A percentile compares a stretch with the other conserved stretches of the same genome.
Conservation (phyloP, 2,113 vertebrate species). For the Meles meles region DNA sequence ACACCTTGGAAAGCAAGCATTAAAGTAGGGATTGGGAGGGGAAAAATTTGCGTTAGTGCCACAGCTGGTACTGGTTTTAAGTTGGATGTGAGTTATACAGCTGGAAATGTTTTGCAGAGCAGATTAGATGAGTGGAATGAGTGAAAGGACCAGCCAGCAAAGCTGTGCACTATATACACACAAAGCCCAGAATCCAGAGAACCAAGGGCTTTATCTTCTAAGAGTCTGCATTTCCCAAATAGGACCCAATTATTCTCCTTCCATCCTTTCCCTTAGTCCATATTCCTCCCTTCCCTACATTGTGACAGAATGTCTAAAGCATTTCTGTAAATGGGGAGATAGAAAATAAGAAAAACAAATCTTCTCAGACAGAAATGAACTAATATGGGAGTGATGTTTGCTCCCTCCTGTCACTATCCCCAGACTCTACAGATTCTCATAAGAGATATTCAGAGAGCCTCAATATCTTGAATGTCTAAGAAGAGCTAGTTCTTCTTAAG, state of each 20-base stretch:
- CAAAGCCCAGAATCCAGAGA: not conserved
- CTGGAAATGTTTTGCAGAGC: not conserved
- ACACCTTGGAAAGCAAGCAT: not conserved
- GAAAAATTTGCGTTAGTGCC: not conserved
- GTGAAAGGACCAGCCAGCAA: not conserved
- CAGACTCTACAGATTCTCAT: not conserved
- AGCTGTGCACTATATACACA: not conserved
- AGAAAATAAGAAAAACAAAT: not conserved
- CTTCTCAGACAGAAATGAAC: not conserved
- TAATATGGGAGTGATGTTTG: not conserved
- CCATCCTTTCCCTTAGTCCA: constrained; percentile 39
- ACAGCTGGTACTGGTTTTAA: not conserved
- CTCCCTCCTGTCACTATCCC: not conserved
- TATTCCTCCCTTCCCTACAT: not conserved
- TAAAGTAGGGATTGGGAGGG: not conserved
- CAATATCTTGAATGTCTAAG: not conserved
- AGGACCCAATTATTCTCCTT: not conserved
- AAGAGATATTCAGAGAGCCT: not conserved
- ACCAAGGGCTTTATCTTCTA: not conserved
- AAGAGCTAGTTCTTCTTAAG: not conserved
- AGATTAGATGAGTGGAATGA: not conserved
- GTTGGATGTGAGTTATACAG: not conserved
- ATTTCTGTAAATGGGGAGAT: not conserved
- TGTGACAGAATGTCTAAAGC: not conserved
- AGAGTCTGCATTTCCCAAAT: not conserved